Conservation (phyloP, 1,140 invertebrate genomes). For the Lepidostoma basale region DNA sequence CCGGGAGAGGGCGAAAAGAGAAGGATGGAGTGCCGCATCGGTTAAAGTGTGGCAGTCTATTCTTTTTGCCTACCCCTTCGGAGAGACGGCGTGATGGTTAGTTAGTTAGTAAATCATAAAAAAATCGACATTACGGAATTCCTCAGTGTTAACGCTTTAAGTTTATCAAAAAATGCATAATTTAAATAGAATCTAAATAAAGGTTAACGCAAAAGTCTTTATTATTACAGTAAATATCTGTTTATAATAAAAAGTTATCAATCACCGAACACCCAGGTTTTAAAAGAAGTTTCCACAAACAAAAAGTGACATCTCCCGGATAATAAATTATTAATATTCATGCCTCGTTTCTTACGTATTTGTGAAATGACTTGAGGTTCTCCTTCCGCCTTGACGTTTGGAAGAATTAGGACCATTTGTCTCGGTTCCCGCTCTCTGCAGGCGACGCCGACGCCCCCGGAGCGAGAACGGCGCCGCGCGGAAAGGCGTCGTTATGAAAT, state of each 20-base stretch:
- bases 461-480: not conserved
- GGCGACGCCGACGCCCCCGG: slow-evolving; percentile 15
- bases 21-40: too few relatives aligned
- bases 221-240: not conserved
- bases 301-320: slow-evolving; percentile 27
- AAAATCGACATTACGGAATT: too few relatives aligned
- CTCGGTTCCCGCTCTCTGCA: slow-evolving; percentile 28
- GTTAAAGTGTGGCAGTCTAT: too few relatives aligned
- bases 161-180: not conserved
- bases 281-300: slow-evolving; percentile 12
- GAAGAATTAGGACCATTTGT: slow-evolving; percentile 36
- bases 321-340: slow-evolving; percentile 39
- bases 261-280: not conserved
- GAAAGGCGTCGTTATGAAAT: slow-evolving; percentile 6
- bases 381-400: slow-evolving; percentile 26
- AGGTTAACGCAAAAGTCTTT: too few relatives aligned
- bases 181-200: too few relatives aligned
- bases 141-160: too few relatives aligned
- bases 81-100: too few relatives aligned
- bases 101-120: too few relatives aligned
- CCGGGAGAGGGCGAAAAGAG: too few relatives aligned
- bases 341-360: slow-evolving; percentile 33
- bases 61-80: too few relatives aligned
- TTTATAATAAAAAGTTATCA: not conserved
- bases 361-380: slow-evolving; percentile 27